Percentiles rank a stretch among this genome's conserved stretches.
phyloP scores from a whole-genome alignment of 2,797 vertebrate genomes.

The Macropodus opercularis region DNA sequence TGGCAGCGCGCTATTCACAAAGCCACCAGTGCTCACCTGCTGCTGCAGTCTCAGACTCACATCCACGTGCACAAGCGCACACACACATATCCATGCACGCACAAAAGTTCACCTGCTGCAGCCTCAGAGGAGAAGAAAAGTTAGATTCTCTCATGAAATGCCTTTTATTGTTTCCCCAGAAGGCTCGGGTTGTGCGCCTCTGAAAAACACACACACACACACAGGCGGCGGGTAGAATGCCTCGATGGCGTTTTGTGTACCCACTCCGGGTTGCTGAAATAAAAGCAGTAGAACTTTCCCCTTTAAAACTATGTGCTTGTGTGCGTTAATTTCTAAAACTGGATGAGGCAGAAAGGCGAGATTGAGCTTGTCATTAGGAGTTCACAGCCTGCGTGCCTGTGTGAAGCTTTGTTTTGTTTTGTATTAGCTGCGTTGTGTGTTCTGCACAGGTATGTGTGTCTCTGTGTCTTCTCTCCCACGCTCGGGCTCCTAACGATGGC shows the following conservation, averaged over 20 bases:
- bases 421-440: conserved; percentile 61
- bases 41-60: conserved; percentile 49
- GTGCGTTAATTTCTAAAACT: conserved; percentile 83
- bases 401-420: conserved; percentile 81
- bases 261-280: conserved; percentile 66
- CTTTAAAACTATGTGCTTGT: conserved; percentile 60
- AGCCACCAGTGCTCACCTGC: conserved; percentile 61
- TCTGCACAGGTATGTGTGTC: conserved; percentile 42
- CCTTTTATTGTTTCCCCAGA: conserved; percentile 76
- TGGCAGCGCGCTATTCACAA: conserved; percentile 68
- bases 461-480: conserved; percentile 75
- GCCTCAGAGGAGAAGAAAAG: conserved; percentile 70
- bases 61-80: conserved; percentile 14
- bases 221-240: conserved; percentile 60
- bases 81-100: conserved; percentile 15
- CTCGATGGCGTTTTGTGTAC: conserved; percentile 75
- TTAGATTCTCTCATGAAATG: conserved; percentile 72
- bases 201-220: conserved; percentile 48
- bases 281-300: conserved; percentile 70
- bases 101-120: conserved; percentile 51
- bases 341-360: conserved; percentile 81
- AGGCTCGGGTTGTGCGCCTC: conserved; percentile 70
- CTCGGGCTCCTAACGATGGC: conserved; percentile 77
- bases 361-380: conserved; percentile 80
- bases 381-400: conserved; percentile 72